These are phyloP conservation scores for Drosophila kurseongensis DNA, from an alignment of 1,140 invertebrate genomes.

Conservation along the genomic window DNA sequence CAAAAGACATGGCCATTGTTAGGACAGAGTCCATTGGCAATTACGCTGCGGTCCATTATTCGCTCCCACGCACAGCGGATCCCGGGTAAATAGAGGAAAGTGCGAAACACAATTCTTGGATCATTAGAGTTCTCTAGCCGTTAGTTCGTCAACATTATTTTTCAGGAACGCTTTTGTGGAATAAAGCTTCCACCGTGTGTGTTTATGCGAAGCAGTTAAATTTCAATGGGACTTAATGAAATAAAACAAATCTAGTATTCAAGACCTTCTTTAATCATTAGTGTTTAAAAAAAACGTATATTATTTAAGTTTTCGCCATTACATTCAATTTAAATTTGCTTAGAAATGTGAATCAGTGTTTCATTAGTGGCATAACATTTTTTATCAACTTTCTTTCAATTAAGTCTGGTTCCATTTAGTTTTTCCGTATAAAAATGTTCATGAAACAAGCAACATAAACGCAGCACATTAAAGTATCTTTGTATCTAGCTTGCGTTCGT, in stretches of 20 bases:
- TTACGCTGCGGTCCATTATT: conserved; percentile 67
- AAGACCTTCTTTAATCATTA: no score
- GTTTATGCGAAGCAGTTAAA: background rate
- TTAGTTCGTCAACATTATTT: conserved; percentile 14
- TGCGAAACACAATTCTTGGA: conserved; percentile 19
- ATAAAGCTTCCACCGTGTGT: background rate
- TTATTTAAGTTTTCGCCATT: no score
- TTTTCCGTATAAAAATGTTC: background rate
- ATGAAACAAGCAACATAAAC: background rate
- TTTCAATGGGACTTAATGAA: no score
- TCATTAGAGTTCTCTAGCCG: conserved; percentile 9
- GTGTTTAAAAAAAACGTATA: no score
- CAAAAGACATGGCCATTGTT: conserved; percentile 59
- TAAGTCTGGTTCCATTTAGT: background rate
- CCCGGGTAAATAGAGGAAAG: conserved; percentile 7
- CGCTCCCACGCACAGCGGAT: conserved; percentile 18
- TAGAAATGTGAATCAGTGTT: background rate
- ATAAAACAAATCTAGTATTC: no score
- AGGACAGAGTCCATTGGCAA: conserved; percentile 47
- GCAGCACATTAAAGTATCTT: conserved; percentile 11
- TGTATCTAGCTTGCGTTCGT: conserved; percentile 39
- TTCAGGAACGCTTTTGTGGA: background rate
- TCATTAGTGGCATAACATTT: no score
- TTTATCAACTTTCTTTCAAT: no score
- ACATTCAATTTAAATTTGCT: no score